phyloP scores from a whole-genome alignment of 2,797 vertebrate species.

The Mus spretus region DNA sequence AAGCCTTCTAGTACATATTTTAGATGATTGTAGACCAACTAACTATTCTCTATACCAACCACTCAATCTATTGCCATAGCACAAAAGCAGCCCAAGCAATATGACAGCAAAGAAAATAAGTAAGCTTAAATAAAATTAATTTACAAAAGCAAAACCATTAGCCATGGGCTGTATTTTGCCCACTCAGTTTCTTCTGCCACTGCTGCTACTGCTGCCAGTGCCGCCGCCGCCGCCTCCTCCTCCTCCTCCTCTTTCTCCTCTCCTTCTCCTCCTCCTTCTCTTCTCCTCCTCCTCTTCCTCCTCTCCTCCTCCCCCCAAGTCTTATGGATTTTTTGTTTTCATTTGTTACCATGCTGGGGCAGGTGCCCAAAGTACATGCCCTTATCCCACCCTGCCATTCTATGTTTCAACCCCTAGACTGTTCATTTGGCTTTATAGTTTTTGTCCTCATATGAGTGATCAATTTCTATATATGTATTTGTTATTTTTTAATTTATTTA shows the following conservation, averaged over 20 bases:
- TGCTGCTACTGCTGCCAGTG: no score
- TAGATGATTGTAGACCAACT: not conserved
- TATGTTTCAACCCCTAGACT: constrained; percentile 1
- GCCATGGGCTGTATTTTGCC: not conserved
- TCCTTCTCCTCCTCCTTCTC: no score
- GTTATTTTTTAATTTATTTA: not conserved
- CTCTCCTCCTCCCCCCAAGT: not conserved
- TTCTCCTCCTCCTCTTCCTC: no score
- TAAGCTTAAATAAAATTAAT: constrained; percentile 33
- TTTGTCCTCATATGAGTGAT: not conserved
- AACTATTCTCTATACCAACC: constrained; percentile 24
- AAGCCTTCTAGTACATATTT: constrained; percentile 41
- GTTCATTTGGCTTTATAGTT: constrained; percentile 28
- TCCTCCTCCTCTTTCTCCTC: no score
- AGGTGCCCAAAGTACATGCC: not conserved
- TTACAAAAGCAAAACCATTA: constrained; percentile 12
- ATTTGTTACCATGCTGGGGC: not conserved
- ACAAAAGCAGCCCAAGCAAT: constrained; percentile 18
- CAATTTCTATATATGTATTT: not conserved
- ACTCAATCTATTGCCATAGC: constrained; percentile 14
- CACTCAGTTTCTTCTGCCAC: not conserved
- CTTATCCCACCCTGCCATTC: not conserved
- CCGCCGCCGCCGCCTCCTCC: no score
- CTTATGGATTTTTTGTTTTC: not conserved
- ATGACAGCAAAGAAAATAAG: constrained; percentile 13